These are phyloP conservation scores for Mya arenaria DNA, from an alignment of 1,140 invertebrate genomes.

Conservation along the genomic window DNA sequence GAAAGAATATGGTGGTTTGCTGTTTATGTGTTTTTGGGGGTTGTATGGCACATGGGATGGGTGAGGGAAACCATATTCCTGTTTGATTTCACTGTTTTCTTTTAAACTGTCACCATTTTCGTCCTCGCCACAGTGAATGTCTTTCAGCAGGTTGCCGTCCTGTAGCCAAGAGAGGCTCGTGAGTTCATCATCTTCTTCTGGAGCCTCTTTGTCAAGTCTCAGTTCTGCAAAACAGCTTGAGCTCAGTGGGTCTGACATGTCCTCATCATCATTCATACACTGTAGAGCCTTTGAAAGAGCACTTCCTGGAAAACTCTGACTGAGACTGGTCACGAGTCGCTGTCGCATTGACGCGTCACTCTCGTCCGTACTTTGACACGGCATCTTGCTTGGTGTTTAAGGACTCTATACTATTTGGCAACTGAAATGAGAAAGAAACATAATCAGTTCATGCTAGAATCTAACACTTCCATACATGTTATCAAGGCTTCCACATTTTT, in stretches of 20 bases:
- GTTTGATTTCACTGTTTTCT: slow-evolving; percentile 66
- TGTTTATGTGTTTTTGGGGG: slow-evolving; percentile 89
- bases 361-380: slow-evolving; percentile 68
- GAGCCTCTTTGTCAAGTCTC: slow-evolving; percentile 76
- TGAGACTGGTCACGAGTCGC: slow-evolving; percentile 78
- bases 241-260: slow-evolving; percentile 74
- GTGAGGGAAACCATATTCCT: slow-evolving; percentile 65
- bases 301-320: slow-evolving; percentile 79
- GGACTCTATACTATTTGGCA: too few relatives aligned
- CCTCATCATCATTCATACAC: slow-evolving; percentile 73
- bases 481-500: too few relatives aligned
- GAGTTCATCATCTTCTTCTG: slow-evolving; percentile 89
- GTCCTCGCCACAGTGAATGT: slow-evolving; percentile 74
- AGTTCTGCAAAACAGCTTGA: slow-evolving; percentile 79
- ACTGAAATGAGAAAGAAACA: too few relatives aligned
- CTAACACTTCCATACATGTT: too few relatives aligned
- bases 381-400: slow-evolving; percentile 56
- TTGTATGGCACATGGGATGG: slow-evolving; percentile 80
- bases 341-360: slow-evolving; percentile 79
- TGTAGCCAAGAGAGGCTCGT: slow-evolving; percentile 95
- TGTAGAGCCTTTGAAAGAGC: slow-evolving; percentile 78
- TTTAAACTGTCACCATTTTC: slow-evolving; percentile 73
- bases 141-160: slow-evolving; percentile 93
- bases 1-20: slow-evolving; percentile 97
- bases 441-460: too few relatives aligned